Evolutionary conservation across 2,113 vertebrate genomes (phyloP).

Genomic region (Melospiza georgiana): DNA sequence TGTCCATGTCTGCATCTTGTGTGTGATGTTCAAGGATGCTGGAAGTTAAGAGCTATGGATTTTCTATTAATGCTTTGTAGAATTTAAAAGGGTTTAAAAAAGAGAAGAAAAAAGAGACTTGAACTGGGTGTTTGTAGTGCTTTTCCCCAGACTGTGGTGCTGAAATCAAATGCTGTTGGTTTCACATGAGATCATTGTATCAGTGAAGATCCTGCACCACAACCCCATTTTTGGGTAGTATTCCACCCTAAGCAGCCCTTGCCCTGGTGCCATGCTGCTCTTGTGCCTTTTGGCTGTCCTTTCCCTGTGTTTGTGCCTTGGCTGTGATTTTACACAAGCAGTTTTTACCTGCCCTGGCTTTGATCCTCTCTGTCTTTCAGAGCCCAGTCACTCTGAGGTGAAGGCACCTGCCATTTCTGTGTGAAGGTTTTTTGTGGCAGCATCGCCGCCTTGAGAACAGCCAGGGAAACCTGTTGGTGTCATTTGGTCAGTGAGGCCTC

Average conservation of each 20-base stretch:
- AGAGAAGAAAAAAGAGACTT: not conserved
- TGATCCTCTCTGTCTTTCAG: not conserved
- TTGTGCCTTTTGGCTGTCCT: not conserved
- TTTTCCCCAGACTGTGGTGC: not conserved
- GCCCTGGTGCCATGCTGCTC: not conserved
- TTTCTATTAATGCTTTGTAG: not conserved
- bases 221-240: not conserved
- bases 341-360: not conserved
- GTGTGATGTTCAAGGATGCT: not conserved
- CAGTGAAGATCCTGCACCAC: not conserved
- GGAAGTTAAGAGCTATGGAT: not conserved
- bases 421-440: not conserved
- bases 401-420: not conserved
- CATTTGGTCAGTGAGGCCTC: not conserved
- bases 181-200: not conserved
- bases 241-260: not conserved
- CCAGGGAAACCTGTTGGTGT: not conserved
- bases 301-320: not conserved
- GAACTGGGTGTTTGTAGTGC: not conserved
- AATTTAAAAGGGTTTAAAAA: not conserved
- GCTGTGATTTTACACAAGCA: not conserved
- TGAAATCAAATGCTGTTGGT: not conserved
- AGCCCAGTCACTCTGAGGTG: not conserved
- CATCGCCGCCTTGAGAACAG: not conserved
- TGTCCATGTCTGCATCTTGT: accelerated